Base-by-base conservation (phyloP, 2,797 vertebrate species). In the Onychomys arenicola region DNA sequence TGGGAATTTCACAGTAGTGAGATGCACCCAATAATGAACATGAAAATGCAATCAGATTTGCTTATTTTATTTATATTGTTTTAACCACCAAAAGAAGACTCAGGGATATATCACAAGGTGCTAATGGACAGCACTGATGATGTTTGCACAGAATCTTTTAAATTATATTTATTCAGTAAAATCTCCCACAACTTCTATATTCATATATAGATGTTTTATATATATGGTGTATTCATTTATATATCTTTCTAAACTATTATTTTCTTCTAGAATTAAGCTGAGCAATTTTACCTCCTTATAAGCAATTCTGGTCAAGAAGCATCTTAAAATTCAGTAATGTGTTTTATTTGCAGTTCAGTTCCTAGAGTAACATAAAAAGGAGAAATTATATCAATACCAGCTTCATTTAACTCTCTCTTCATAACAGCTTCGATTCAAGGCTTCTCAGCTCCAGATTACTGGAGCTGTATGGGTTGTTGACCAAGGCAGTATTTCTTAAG, bases 31-130 rank as follows among this genome's bases (percentile, higher is more conserved):
- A 89, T 82, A 97, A 94, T 65, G 81, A 96, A 40, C 32, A 96
- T 21, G 29, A 96, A 98, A 96, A 96, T 96, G 75, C 49, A 97
- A 97, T 96, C 55, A 32, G 19, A 96, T 77, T 97, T 98, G 96
- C 77, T 98, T 98, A 97, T 76, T 93, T 97, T 8, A 40, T 40
- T 87, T 73, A 19, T 19, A 19, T 61, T 83, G 57, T n/a, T 61
- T 83, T 83, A 65, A 75, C 92, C 16, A 59, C 46, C 37, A 91
- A 82, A 93, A 94, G 73, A 88, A 71, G 21, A 55, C 59, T 84
- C 13, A 69, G 25, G 25, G 90, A 6, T 89, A 34, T 34, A 95
- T 93, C 87, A 0, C 34, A 73, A 9, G 71, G 17, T 40, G 13
- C 32, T 88, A 2, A 90, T 7, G 3, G 17, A 37, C 4, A 29